A percentile compares a stretch with the other conserved stretches of the same genome.
phyloP scores from a whole-genome alignment of 1,140 invertebrate genomes.

The Bombus waltoni region DNA sequence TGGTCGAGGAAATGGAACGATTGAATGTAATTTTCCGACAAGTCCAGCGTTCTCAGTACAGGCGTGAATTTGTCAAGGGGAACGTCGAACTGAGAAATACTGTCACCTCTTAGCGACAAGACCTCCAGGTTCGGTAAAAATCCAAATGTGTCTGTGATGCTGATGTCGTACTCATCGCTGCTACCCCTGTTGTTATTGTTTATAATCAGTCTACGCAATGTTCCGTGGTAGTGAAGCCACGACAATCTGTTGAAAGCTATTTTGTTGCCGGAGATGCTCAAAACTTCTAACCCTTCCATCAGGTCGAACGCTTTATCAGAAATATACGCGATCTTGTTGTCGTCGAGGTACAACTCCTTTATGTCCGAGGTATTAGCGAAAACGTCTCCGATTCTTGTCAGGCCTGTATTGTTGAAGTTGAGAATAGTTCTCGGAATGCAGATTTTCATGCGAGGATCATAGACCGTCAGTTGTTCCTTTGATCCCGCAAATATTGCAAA shows the following conservation, averaged over 20 bases:
- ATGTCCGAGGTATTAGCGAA: constrained; percentile 68
- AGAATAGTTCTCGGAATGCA: constrained; percentile 29
- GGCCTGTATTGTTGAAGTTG: constrained; percentile 62
- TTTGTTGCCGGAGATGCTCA: constrained; percentile 73
- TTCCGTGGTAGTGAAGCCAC: constrained; percentile 60
- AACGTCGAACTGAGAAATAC: constrained; percentile 57
- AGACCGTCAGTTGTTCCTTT: rapidly evolving
- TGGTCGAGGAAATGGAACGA: constrained; percentile 64
- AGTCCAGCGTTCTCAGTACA: constrained; percentile 66
- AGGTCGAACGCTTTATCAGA: constrained; percentile 66
- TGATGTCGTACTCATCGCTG: neutral
- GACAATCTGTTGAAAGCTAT: constrained; percentile 68
- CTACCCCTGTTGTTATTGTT: constrained; percentile 69
- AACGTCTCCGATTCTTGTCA: constrained; percentile 63
- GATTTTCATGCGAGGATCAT: rapidly evolving
- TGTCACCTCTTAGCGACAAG: constrained; percentile 70
- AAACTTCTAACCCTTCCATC: constrained; percentile 66
- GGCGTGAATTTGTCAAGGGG: constrained; percentile 66
- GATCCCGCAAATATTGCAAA: neutral
- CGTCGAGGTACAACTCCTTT: constrained; percentile 68
- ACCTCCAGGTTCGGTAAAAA: constrained; percentile 64
- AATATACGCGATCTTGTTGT: constrained; percentile 73
- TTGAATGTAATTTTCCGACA: constrained; percentile 73
- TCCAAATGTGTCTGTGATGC: constrained; percentile 26
- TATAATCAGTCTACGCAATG: constrained; percentile 66